Percentiles rank a stretch among this genome's conserved stretches.
Conservation (phyloP, 2,888 invertebrate genomes). For the Rugalucina vietnamica region DNA sequence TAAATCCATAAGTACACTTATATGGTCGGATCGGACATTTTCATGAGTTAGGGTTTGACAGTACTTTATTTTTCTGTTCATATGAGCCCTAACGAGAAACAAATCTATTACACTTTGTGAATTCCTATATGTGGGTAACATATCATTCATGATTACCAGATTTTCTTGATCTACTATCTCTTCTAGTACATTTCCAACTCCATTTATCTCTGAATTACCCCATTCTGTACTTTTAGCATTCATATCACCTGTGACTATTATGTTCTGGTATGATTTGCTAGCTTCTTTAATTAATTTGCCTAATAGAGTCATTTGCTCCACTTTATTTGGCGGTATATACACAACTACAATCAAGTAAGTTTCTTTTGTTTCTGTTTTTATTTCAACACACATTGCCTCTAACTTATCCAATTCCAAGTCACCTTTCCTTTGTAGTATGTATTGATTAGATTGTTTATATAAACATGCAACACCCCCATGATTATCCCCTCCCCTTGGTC, state of each 20-base stretch:
- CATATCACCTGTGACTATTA: conserved; percentile 8
- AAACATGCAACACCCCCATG: conserved; percentile 2
- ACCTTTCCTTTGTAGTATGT: not conserved
- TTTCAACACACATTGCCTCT: conserved; percentile 2
- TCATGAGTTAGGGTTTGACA: conserved; percentile 31
- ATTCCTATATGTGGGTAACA: conserved; percentile 15
- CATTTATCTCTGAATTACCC: not conserved
- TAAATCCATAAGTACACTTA: not conserved
- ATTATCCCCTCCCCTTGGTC: no score
- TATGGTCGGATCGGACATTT: conserved; percentile 24
- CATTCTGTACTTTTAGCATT: conserved; percentile 25
- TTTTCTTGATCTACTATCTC: not conserved
- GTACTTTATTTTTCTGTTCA: not conserved
- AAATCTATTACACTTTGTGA: conserved; percentile 31
- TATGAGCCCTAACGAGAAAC: not conserved
- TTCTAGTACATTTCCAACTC: conserved; percentile 15
- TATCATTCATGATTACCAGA: not conserved
- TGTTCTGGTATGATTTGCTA: not conserved
- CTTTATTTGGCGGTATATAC: not conserved
- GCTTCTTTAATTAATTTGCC: not conserved
- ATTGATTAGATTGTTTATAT: not conserved
- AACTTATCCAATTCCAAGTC: not conserved
- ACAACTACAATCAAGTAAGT: not conserved
- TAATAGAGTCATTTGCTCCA: conserved; percentile 1
- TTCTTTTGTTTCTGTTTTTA: not conserved